Evolutionary conservation across 2,113 vertebrate species (phyloP).

Genomic region (Tupaia chinensis): DNA sequence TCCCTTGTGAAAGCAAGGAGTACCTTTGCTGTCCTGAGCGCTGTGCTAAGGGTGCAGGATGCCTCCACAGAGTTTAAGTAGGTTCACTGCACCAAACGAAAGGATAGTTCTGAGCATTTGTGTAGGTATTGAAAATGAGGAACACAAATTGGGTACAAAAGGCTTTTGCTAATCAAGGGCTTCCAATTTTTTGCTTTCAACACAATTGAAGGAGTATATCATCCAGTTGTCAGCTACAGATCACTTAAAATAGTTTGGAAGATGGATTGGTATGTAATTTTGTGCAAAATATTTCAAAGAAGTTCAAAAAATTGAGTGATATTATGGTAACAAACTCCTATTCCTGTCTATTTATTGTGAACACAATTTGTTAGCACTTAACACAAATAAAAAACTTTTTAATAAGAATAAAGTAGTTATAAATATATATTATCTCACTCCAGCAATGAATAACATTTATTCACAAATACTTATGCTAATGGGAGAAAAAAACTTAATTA

Average conservation of each 20-base stretch:
- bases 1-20: not conserved
- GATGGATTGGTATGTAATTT: not conserved
- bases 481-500: not conserved
- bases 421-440: not conserved
- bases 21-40: not conserved
- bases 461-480: not conserved
- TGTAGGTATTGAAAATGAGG: not conserved
- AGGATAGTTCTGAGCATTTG: not conserved
- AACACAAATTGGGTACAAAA: not conserved
- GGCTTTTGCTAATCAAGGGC: not conserved
- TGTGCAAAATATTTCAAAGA: not conserved
- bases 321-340: not conserved
- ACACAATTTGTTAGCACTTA: not conserved
- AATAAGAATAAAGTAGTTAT: not conserved
- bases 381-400: not conserved
- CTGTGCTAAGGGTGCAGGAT: not conserved
- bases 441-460: not conserved
- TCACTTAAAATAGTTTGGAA: not conserved
- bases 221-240: not conserved
- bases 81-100: not conserved
- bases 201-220: not conserved
- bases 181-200: not conserved
- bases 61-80: not conserved
- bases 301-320: not conserved
- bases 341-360: not conserved